Conservation (phyloP, 2,113 vertebrate species). For the Embiotoca jacksoni region DNA sequence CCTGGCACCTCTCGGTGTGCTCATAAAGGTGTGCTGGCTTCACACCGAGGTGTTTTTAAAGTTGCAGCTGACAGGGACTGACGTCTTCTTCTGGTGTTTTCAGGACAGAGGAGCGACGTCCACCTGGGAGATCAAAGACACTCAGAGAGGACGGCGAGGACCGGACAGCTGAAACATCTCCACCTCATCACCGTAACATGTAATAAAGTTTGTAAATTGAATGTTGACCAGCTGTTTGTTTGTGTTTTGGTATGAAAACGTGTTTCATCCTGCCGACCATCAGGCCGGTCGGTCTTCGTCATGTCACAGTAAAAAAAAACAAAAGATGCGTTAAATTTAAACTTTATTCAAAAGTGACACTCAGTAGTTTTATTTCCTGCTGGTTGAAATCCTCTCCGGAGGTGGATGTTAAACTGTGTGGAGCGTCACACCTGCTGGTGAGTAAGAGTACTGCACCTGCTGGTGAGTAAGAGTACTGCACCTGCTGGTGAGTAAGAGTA, state of each 20-base stretch:
- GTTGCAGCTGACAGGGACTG: not conserved
- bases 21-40: conserved; percentile 86
- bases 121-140: conserved; percentile 88
- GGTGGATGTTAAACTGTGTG: not conserved
- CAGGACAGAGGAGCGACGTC: conserved; percentile 91
- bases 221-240: no score
- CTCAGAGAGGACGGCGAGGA: conserved; percentile 49
- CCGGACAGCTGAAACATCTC: not conserved
- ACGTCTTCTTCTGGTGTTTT: conserved; percentile 27
- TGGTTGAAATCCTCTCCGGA: no score
- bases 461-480: not conserved
- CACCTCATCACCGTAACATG: not conserved
- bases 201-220: no score
- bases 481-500: no score
- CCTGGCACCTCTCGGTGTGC: conserved; percentile 87
- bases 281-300: no score
- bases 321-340: no score
- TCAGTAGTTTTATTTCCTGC: no score
- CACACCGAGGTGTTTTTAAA: no score
- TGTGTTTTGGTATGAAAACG: no score
- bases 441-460: not conserved
- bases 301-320: no score
- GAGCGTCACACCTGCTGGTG: not conserved
- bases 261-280: no score
- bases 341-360: no score